These are phyloP conservation scores for Troglohyphantes excavatus DNA, from an alignment of 2,888 invertebrate species.

Conservation along the genomic window DNA sequence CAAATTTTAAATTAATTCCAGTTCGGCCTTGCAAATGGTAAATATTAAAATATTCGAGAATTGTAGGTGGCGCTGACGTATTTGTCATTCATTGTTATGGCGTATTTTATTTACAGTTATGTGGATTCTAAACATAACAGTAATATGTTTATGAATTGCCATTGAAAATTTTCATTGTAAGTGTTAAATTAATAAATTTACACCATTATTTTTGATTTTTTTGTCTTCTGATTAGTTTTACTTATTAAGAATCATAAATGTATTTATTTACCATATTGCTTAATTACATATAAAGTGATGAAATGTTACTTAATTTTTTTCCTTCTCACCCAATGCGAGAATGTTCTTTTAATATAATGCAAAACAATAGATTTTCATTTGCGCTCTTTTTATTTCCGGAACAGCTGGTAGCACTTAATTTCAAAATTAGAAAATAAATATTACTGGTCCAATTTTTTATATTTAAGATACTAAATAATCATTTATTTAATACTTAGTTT, in stretches of 20 bases:
- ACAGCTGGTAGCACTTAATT: too few relatives aligned
- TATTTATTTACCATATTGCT: neutral
- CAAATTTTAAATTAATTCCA: too few relatives aligned
- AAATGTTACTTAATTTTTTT: neutral
- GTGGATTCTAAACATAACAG: conserved; percentile 30
- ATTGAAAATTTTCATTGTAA: neutral
- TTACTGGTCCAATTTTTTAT: too few relatives aligned
- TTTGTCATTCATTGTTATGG: conserved; percentile 66
- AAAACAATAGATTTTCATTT: neutral
- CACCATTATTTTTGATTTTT: too few relatives aligned
- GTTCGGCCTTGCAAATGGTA: too few relatives aligned
- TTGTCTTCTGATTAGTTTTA: neutral
- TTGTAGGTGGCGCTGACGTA: too few relatives aligned
- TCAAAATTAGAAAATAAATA: too few relatives aligned
- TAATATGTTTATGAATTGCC: neutral
- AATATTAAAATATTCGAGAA: too few relatives aligned
- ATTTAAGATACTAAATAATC: too few relatives aligned
- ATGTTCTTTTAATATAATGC: neutral
- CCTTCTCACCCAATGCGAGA: neutral
- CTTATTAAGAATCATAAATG: neutral
- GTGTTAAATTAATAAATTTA: too few relatives aligned
- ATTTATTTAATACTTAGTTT: too few relatives aligned
- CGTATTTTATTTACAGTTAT: conserved; percentile 76
- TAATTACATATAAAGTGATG: neutral
- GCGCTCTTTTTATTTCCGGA: neutral